Percentiles rank a stretch among this genome's conserved stretches.
Conservation (phyloP, 2,888 invertebrate genomes). For the Boloria euphrosyne region DNA sequence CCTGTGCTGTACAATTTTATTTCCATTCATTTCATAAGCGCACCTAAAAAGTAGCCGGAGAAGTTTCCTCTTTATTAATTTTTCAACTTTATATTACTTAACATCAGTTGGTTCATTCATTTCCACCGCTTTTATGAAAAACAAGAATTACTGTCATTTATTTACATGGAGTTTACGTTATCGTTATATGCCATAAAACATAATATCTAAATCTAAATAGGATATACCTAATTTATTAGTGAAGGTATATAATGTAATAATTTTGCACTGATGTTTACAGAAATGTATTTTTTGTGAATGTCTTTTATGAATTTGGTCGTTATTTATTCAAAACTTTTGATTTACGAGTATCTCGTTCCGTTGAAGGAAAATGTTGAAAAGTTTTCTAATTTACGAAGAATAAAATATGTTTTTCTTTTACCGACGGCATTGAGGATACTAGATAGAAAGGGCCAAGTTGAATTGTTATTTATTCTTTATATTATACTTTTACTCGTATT, state of each 20-base stretch:
- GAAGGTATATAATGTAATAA: background rate
- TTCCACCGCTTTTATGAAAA: constrained; percentile 42
- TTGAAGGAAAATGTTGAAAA: constrained; percentile 62
- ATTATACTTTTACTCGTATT: constrained; percentile 20
- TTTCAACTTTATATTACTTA: constrained; percentile 82
- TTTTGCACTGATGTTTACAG: background rate
- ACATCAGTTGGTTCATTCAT: constrained; percentile 71
- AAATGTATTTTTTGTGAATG: constrained; percentile 6
- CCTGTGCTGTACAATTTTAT: constrained; percentile 81
- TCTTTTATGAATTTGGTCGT: constrained; percentile 17
- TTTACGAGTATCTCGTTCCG: constrained; percentile 51
- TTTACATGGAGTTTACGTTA: constrained; percentile 10
- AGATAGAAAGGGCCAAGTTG: constrained; percentile 69
- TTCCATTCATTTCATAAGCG: constrained; percentile 81
- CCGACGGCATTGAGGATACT: constrained; percentile 63
- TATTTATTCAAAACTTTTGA: constrained; percentile 46
- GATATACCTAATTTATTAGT: background rate
- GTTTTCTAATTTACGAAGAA: constrained; percentile 76
- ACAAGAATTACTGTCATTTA: constrained; percentile 26
- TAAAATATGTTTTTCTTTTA: constrained; percentile 69
- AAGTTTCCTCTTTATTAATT: constrained; percentile 82
- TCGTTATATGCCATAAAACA: background rate
- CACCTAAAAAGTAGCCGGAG: constrained; percentile 76
- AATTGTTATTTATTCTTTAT: constrained; percentile 58
- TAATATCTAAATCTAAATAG: background rate